Evolutionary conservation across 2,113 vertebrate genomes (phyloP).

Genomic region (Bufo gargarizans): DNA sequence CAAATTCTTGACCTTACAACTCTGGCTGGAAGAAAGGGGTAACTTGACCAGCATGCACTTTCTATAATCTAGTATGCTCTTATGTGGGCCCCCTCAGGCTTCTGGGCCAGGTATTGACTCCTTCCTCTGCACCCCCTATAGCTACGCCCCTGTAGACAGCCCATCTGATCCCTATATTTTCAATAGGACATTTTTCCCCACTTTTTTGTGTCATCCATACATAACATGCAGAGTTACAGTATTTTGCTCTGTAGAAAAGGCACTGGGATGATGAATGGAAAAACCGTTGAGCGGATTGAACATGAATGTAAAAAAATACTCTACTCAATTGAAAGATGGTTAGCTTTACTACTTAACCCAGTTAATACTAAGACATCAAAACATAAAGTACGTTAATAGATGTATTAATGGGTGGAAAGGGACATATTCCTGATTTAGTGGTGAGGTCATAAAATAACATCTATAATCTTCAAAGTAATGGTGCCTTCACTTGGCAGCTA

Average conservation of each 20-base stretch:
- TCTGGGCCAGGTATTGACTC: too few species aligned
- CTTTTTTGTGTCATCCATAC: too few species aligned
- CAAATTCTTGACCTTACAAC: too few species aligned
- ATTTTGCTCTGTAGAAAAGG: neutral
- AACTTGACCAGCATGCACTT: too few species aligned
- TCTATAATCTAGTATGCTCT: too few species aligned
- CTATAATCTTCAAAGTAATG: constrained; percentile 7
- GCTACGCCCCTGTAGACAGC: too few species aligned
- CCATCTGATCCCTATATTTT: too few species aligned
- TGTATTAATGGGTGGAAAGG: neutral
- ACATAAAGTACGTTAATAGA: neutral
- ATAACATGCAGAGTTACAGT: too few species aligned
- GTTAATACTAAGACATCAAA: neutral
- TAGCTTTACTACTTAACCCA: neutral
- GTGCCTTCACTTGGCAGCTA: neutral
- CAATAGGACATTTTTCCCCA: too few species aligned
- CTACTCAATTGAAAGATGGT: neutral
- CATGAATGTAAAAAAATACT: neutral
- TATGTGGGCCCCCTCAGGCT: too few species aligned
- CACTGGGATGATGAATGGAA: neutral
- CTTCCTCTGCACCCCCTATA: too few species aligned
- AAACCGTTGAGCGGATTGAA: neutral
- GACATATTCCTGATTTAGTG: neutral
- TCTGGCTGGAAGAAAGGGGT: too few species aligned
- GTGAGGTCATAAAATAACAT: neutral